Evolutionary conservation across 2,888 invertebrate genomes (phyloP).

Genomic region (Luperina testacea): DNA sequence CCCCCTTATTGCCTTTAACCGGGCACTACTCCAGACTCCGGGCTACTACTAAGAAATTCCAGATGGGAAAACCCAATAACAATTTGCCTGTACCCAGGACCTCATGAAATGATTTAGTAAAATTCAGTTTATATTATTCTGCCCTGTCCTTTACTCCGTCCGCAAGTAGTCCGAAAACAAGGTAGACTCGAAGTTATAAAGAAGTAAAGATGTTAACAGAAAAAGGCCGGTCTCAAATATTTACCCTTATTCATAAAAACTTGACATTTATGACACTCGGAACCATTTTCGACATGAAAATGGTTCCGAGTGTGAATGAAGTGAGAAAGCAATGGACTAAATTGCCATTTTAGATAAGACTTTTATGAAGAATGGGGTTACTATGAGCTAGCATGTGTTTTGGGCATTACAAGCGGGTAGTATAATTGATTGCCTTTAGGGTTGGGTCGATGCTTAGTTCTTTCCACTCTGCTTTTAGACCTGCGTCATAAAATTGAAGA

Average conservation of each 20-base stretch:
- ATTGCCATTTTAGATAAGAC: constrained; percentile 20
- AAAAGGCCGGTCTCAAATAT: constrained; percentile 6
- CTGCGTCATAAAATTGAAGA: background rate
- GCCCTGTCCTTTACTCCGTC: background rate
- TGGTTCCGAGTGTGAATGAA: constrained; percentile 22
- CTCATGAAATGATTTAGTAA: background rate
- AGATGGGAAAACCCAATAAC: background rate
- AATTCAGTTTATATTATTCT: background rate
- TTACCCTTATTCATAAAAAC: constrained; percentile 23
- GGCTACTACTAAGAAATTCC: background rate
- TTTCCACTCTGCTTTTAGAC: background rate
- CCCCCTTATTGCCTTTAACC: background rate
- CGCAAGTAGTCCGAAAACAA: background rate
- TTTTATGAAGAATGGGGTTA: constrained; percentile 9
- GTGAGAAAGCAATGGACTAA: constrained; percentile 18
- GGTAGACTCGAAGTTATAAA: constrained; percentile 7
- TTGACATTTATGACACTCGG: constrained; percentile 34
- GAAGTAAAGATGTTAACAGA: constrained; percentile 25
- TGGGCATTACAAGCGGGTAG: constrained; percentile 9
- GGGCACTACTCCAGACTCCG: background rate
- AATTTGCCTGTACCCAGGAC: background rate
- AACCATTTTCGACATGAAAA: constrained; percentile 38
- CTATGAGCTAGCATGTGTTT: constrained; percentile 16
- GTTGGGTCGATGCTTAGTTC: background rate
- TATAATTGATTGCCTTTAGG: background rate